phyloP scores from a whole-genome alignment of 2,113 vertebrate genomes.

The Microtus ochrogaster region DNA sequence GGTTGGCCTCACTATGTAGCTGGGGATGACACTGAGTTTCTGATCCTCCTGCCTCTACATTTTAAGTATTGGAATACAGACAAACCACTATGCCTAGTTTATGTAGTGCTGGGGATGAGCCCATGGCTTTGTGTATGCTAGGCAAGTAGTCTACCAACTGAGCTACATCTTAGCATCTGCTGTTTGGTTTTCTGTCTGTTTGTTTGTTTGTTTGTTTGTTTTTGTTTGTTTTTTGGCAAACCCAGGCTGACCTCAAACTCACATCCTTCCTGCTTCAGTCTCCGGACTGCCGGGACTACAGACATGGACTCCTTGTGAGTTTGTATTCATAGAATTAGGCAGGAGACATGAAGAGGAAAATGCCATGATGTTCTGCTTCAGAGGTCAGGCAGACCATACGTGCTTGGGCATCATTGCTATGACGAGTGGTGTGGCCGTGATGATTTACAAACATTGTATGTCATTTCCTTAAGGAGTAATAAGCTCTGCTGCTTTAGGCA shows the following conservation, averaged over 20 bases:
- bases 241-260: neutral
- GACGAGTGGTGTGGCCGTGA: neutral
- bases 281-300: neutral
- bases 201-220: neutral
- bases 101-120: neutral
- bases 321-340: neutral
- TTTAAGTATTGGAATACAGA: neutral
- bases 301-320: neutral
- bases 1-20: neutral
- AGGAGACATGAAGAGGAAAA: neutral
- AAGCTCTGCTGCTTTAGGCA: neutral
- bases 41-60: neutral
- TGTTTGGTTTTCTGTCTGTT: neutral
- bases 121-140: neutral
- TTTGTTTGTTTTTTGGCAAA: neutral
- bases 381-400: neutral
- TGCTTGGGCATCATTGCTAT: neutral
- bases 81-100: neutral
- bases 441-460: neutral
- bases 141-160: neutral
- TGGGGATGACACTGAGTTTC: neutral
- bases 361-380: neutral
- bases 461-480: neutral
- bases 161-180: neutral
- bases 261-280: neutral